Conservation (phyloP, 1,140 invertebrate species). For the Trichogramma pretiosum region DNA sequence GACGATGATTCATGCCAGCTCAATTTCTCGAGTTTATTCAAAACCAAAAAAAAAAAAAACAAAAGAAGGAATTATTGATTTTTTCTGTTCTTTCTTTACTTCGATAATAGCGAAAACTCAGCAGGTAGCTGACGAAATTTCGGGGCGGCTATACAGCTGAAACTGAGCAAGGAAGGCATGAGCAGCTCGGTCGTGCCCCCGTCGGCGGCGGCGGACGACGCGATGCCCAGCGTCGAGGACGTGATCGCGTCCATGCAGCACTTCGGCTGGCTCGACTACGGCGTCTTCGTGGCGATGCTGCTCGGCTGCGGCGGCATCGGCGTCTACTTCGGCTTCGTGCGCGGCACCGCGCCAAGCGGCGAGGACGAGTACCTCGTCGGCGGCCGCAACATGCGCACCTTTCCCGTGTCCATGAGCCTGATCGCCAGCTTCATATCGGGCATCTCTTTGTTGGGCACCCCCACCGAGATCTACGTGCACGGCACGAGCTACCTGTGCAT, state of each 20-base stretch:
- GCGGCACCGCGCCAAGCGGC: slow-evolving; percentile 56
- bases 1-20: too few species aligned
- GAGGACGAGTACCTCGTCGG: slow-evolving; percentile 74
- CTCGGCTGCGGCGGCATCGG: slow-evolving; percentile 64
- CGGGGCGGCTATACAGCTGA: too few species aligned
- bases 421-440: slow-evolving; percentile 60
- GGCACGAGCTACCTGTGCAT: slow-evolving; percentile 64
- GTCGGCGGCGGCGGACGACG: slow-evolving; percentile 2
- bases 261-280: slow-evolving; percentile 61
- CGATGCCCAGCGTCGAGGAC: slow-evolving; percentile 47
- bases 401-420: slow-evolving; percentile 72
- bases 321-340: slow-evolving; percentile 68
- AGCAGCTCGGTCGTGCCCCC: slow-evolving; percentile 1
- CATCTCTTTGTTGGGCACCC: slow-evolving; percentile 65
- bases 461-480: slow-evolving; percentile 76
- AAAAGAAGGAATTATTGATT: too few species aligned
- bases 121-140: too few species aligned
- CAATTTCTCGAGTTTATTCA: too few species aligned
- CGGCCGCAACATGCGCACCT: slow-evolving; percentile 69
- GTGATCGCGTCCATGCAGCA: slow-evolving; percentile 53
- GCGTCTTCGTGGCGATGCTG: slow-evolving; percentile 64
- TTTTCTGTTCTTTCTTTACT: too few species aligned
- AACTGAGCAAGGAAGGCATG: slow-evolving; percentile 1
- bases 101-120: too few species aligned
- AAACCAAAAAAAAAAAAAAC: too few species aligned